A percentile compares a stretch with the other conserved stretches of the same genome.
Conservation (phyloP, 30 jellyfish, hydroid and myxozoan genomes). For the Mastigias papua region DNA sequence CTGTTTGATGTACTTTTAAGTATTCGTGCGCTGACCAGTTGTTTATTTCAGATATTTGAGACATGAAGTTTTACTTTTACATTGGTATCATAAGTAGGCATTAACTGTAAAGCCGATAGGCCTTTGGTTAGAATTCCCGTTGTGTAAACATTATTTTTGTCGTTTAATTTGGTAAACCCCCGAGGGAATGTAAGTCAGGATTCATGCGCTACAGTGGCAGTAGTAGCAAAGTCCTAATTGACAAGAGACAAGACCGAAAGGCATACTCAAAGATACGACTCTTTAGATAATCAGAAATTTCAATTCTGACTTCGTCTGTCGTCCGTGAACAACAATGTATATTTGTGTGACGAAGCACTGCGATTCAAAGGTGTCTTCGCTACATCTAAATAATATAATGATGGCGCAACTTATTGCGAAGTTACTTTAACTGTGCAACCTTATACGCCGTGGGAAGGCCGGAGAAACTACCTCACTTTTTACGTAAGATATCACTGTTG, state of each 20-base stretch:
- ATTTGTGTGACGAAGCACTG: too few relatives aligned
- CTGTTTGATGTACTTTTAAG: neutral
- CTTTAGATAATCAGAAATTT: too few relatives aligned
- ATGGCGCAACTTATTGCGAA: neutral
- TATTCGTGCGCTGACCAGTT: neutral
- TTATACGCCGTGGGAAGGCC: neutral
- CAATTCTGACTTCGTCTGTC: too few relatives aligned
- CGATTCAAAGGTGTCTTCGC: neutral
- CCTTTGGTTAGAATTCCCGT: neutral
- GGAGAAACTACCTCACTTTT: neutral
- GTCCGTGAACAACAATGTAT: too few relatives aligned
- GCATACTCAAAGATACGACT: too few relatives aligned
- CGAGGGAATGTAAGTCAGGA: neutral
- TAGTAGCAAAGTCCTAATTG: neutral
- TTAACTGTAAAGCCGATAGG: neutral
- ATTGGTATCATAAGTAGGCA: neutral
- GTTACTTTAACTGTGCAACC: neutral
- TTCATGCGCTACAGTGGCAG: neutral
- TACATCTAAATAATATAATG: too few relatives aligned
- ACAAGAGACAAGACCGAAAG: neutral
- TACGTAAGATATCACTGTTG: neutral
- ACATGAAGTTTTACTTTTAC: neutral
- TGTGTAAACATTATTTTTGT: neutral
- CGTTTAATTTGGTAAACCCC: constrained; percentile 14
- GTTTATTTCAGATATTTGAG: neutral